These are phyloP conservation scores for Chaunax sp. DNA, from an alignment of 2,797 vertebrate species.

Conservation along the genomic window DNA sequence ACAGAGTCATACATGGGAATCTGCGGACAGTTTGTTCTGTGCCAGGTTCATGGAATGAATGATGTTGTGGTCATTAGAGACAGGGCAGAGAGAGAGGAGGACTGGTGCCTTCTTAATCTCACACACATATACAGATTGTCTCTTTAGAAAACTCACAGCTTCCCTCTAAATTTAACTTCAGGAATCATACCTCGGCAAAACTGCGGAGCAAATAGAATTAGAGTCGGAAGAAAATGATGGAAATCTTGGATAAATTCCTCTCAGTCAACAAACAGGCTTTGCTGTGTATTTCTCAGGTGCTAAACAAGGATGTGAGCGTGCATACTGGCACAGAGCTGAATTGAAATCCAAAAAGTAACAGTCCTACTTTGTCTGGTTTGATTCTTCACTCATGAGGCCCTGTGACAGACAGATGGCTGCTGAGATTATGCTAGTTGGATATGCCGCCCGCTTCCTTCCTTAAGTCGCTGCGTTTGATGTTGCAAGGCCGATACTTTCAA, in stretches of 20 bases:
- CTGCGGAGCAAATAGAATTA: conserved; percentile 33
- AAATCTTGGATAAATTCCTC: conserved; percentile 45
- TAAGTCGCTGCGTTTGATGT: conserved; percentile 73
- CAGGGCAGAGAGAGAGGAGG: conserved; percentile 11
- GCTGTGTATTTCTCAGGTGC: conserved; percentile 48
- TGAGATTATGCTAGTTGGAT: conserved; percentile 69
- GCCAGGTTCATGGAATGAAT: conserved; percentile 18
- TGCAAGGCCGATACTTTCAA: conserved; percentile 74
- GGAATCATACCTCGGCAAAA: conserved; percentile 30
- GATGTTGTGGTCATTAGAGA: conserved; percentile 54
- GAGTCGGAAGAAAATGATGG: conserved; percentile 19
- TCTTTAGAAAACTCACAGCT: conserved; percentile 48
- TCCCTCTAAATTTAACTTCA: conserved; percentile 40
- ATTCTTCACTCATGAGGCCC: conserved; percentile 53
- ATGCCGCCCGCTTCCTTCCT: conserved; percentile 67
- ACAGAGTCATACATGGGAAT: conserved; percentile 74
- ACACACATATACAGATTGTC: conserved; percentile 43
- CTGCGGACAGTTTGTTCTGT: conserved; percentile 37
- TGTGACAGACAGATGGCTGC: conserved; percentile 77
- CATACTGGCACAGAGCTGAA: conserved; percentile 36
- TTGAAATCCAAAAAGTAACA: conserved; percentile 57
- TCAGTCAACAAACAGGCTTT: conserved; percentile 43
- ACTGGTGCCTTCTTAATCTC: conserved; percentile 56
- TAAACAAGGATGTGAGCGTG: conserved; percentile 39
- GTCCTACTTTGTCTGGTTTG: conserved; percentile 69